These are phyloP conservation scores for Allacma fusca DNA, from an alignment of 2,888 invertebrate genomes.

Conservation along the genomic window DNA sequence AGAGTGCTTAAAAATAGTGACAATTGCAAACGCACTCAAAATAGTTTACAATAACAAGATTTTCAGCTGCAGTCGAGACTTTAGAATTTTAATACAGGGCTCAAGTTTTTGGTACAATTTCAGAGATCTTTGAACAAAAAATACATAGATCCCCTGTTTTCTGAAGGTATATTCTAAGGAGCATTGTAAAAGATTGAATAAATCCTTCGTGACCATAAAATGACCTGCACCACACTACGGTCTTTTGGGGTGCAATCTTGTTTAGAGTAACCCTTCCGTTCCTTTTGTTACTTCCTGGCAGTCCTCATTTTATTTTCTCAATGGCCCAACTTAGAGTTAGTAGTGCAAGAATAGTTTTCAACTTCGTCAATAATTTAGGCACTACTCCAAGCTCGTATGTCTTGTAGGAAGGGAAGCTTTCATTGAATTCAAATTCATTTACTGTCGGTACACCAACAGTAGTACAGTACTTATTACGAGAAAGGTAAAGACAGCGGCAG, in stretches of 20 bases:
- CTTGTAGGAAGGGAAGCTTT: too few relatives aligned
- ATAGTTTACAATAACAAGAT: too few relatives aligned
- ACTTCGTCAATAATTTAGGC: not conserved
- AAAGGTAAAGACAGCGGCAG: not conserved
- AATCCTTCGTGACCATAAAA: constrained; percentile 3
- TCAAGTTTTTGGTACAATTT: too few relatives aligned
- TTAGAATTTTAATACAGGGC: too few relatives aligned
- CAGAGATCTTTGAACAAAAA: too few relatives aligned
- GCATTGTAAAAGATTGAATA: constrained; percentile 2
- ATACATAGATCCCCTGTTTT: too few relatives aligned
- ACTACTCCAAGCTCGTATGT: not conserved
- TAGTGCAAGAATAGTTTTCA: not conserved
- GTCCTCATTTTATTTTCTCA: not conserved
- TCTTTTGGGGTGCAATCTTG: constrained; percentile 7
- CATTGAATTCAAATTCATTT: not conserved
- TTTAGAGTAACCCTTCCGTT: not conserved
- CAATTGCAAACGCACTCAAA: not conserved
- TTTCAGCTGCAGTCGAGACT: too few relatives aligned
- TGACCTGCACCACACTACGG: not conserved
- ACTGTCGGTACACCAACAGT: not conserved
- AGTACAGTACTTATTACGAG: not conserved
- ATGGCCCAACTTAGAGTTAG: not conserved
- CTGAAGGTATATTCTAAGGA: not conserved
- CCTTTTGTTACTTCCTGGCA: constrained; percentile 4
- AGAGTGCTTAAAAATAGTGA: too few relatives aligned